A percentile compares a stretch with the other conserved stretches of the same genome.
Evolutionary conservation across 53 echinoderm and acorn worm genomes (phyloP).

Genomic region (Arbacia lixula): DNA sequence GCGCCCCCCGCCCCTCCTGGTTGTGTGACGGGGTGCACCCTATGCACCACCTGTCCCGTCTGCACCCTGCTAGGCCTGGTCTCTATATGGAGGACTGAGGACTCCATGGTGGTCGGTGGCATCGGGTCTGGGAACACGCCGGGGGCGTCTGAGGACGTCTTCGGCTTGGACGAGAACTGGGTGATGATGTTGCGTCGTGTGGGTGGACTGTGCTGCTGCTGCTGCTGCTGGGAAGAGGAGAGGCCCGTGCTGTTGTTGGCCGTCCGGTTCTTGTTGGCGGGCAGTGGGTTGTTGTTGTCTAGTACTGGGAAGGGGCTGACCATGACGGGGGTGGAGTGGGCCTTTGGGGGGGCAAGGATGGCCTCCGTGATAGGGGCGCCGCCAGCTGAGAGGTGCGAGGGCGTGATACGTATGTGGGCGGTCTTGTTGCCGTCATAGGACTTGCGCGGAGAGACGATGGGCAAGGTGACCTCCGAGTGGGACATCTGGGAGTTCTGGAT

Average conservation of each 20-base stretch:
- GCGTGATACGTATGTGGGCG: constrained; percentile 45
- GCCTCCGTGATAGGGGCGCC: background rate
- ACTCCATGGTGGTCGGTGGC: constrained; percentile 22
- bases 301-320: constrained; percentile 52
- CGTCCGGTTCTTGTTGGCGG: constrained; percentile 37
- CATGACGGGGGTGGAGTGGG: constrained; percentile 51
- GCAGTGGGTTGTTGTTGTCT: background rate
- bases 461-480: constrained; percentile 8
- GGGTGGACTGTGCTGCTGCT: constrained; percentile 45
- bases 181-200: constrained; percentile 79
- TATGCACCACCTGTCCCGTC: constrained; percentile 13
- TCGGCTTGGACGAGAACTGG: constrained; percentile 78
- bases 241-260: constrained; percentile 48
- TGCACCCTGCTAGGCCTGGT: constrained; percentile 31
- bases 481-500: constrained; percentile 1
- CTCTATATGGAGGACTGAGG: constrained; percentile 23
- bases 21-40: constrained; percentile 6
- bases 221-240: too few species aligned
- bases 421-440: background rate
- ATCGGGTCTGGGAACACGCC: background rate
- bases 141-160: constrained; percentile 10
- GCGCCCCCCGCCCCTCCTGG: constrained; percentile 1
- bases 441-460: background rate
- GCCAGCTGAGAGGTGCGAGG: background rate
- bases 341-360: background rate